Evolutionary conservation across 2,113 vertebrate genomes (phyloP).

Genomic region (Nothoprocta pentlandii): DNA sequence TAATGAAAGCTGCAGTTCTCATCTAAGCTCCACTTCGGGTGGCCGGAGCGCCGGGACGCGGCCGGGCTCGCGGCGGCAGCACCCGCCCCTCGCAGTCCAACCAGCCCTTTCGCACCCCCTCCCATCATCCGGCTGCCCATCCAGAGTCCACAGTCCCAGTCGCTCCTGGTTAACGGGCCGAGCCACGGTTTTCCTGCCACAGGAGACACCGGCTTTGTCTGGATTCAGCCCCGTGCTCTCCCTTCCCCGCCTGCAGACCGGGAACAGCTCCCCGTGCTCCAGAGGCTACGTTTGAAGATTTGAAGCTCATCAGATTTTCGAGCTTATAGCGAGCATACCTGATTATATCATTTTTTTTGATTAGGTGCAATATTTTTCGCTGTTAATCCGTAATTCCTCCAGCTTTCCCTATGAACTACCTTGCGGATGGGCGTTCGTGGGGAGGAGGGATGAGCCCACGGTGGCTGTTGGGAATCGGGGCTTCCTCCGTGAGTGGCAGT

Average conservation of each 20-base stretch:
- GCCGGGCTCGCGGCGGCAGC: accelerated
- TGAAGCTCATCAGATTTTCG: conserved; percentile 39
- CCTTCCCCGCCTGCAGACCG: background rate
- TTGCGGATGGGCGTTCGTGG: background rate
- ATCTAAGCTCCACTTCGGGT: conserved; percentile 62
- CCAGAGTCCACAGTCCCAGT: conserved; percentile 29
- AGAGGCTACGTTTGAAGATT: conserved; percentile 11
- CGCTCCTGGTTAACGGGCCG: conserved; percentile 19
- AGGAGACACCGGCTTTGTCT: conserved; percentile 41
- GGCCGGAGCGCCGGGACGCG: conserved; percentile 10
- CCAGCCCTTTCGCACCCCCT: background rate
- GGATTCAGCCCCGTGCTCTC: conserved; percentile 43
- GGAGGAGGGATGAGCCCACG: background rate
- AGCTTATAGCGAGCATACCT: background rate
- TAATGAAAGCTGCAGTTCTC: conserved; percentile 68
- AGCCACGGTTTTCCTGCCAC: background rate
- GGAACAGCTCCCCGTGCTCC: background rate
- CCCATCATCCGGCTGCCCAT: conserved; percentile 55
- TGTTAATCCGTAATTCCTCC: conserved; percentile 29
- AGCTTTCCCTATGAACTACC: background rate
- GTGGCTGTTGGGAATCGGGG: background rate
- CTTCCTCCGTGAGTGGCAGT: background rate
- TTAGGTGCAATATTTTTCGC: conserved; percentile 36
- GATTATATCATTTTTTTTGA: background rate
- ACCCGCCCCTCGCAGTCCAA: background rate